Evolutionary conservation across 2,113 vertebrate genomes (phyloP).

Genomic region (Agelaius tricolor): DNA sequence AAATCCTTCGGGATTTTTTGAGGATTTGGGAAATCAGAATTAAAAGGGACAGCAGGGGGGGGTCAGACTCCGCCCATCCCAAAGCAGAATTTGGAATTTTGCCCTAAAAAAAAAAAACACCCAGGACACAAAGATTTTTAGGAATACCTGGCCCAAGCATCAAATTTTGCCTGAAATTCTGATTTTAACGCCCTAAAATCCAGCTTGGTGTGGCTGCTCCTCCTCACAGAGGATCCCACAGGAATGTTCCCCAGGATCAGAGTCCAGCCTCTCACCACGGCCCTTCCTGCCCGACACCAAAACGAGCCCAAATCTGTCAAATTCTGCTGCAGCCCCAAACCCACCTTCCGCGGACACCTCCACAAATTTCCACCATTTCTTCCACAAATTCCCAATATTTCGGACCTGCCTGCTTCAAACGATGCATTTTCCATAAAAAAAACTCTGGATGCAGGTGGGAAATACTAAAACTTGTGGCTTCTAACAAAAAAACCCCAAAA

Average conservation of each 20-base stretch:
- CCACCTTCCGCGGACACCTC: rapidly evolving
- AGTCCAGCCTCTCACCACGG: rapidly evolving
- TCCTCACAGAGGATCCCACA: neutral
- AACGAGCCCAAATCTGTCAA: rapidly evolving
- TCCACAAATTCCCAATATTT: rapidly evolving
- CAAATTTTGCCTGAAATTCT: rapidly evolving
- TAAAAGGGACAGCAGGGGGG: rapidly evolving
- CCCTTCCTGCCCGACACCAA: rapidly evolving
- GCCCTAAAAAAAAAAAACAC: rapidly evolving
- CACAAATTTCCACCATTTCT: neutral
- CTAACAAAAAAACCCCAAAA: neutral
- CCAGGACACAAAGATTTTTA: rapidly evolving
- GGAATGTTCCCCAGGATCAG: neutral
- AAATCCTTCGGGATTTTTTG: rapidly evolving
- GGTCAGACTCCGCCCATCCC: rapidly evolving
- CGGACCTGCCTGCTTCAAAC: rapidly evolving
- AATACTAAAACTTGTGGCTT: rapidly evolving
- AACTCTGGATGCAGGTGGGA: rapidly evolving
- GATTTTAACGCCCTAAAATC: neutral
- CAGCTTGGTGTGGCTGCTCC: neutral
- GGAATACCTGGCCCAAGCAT: rapidly evolving
- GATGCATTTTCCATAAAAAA: rapidly evolving
- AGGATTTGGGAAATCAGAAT: rapidly evolving
- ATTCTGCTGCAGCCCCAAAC: too few species aligned
- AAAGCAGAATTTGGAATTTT: rapidly evolving